phyloP scores from a whole-genome alignment of 92 coral and sea anemone species.

The Epizoanthus illoricatus region DNA sequence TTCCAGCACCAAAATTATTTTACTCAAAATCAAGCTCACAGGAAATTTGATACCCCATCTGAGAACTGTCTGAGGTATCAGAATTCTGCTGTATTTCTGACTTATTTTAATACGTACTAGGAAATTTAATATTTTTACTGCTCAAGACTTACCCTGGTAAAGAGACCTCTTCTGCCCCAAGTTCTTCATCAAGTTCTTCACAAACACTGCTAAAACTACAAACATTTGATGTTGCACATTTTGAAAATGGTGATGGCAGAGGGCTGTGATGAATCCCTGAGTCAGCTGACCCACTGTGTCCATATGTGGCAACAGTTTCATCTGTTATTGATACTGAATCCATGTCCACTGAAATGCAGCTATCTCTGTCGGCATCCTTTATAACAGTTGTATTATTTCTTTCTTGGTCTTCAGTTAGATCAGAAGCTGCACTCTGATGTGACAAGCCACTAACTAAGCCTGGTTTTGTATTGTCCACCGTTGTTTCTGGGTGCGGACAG shows the following conservation, averaged over 20 bases:
- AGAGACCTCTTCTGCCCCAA: slow-evolving; percentile 69
- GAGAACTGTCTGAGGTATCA: too few species aligned
- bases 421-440: background rate
- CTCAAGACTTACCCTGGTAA: slow-evolving; percentile 53
- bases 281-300: slow-evolving; percentile 80
- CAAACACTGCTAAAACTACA: slow-evolving; percentile 42
- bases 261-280: slow-evolving; percentile 75
- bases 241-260: slow-evolving; percentile 44
- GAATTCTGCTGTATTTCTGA: too few species aligned
- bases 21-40: too few species aligned
- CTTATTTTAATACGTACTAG: background rate
- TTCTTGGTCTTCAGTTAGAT: background rate
- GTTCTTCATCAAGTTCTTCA: slow-evolving; percentile 59
- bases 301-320: slow-evolving; percentile 67
- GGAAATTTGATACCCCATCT: too few species aligned
- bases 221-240: slow-evolving; percentile 16
- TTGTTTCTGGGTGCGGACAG: background rate
- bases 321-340: slow-evolving; percentile 45
- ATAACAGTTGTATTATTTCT: background rate
- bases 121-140: too few species aligned
- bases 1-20: too few species aligned
- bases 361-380: slow-evolving; percentile 50
- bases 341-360: slow-evolving; percentile 58
- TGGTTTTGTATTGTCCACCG: background rate
- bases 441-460: background rate